Base-by-base conservation (phyloP, 2,797 vertebrate genomes). In the Centropyge bicolor region DNA sequence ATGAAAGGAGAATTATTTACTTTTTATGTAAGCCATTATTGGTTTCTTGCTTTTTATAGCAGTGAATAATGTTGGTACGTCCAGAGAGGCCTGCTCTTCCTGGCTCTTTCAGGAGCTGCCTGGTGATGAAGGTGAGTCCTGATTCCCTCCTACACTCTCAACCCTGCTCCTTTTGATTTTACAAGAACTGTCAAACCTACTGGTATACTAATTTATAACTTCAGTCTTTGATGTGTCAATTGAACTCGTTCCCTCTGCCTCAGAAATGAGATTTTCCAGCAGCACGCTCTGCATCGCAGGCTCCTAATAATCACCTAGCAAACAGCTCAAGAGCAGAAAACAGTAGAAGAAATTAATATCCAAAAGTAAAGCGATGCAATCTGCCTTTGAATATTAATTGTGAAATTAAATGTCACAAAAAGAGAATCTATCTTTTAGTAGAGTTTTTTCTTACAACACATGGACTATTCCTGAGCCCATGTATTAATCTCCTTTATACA, bases 191-290 rank as follows among this genome's bases (percentile, higher is more conserved):
- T 60, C 75, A 64, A 62, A 56, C 20, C 52, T 31, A 24, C 3
- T 9, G 16, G 16, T 41, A 24, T 31, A 46, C 22, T 59, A 69
- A 52, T 70, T 74, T 14, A 64, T 52, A 24, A 54, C 63, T 57
- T 51, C 3, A 38, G 40, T 60, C 70, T 81, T 77, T 81, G 54
- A 74, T 74, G 70, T 66, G 78, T 51, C 60, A 60, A 36, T 70
- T 60, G n/a, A 57, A 66, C 54, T 45, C 46, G 46, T 64, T 61
- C 27, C 24, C n/a, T 62, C 54, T 66, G 22, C 36, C 36, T 66
- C n/a, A 51, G 55, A 73, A 59, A n/a, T 63, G 41, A 46, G 35
- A 38, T 38, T 65, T 38, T 64, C 61, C 49, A 46, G 62, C 24
- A 22, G n/a, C 55, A 36, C 9, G 5, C 60, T 55, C 20, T 31